Conservation (phyloP, 2,113 vertebrate genomes). For the Callorhinus ursinus region DNA sequence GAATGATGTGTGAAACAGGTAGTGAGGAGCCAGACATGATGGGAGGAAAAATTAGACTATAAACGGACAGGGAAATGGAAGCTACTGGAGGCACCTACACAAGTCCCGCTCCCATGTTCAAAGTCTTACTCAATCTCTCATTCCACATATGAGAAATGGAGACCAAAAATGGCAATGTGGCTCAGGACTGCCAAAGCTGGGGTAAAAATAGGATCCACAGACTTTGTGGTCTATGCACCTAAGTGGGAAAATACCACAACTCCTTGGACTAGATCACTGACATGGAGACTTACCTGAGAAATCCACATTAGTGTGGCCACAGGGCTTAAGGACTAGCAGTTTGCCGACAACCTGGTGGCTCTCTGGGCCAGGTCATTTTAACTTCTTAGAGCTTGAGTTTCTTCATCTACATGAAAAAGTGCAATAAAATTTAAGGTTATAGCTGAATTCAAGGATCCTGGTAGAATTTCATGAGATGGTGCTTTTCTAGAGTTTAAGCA, state of each 20-base stretch:
- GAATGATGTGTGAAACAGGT: background rate
- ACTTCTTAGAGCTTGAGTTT: background rate
- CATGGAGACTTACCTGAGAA: background rate
- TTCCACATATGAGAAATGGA: background rate
- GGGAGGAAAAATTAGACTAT: background rate
- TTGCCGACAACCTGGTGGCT: background rate
- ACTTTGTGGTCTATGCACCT: background rate
- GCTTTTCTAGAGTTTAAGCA: background rate
- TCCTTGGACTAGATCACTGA: background rate
- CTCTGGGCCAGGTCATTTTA: background rate
- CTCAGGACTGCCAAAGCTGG: background rate
- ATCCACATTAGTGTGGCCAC: background rate
- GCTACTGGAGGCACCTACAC: fast-evolving
- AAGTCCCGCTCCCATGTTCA: background rate
- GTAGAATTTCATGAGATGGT: slow-evolving; percentile 48
- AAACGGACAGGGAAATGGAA: background rate
- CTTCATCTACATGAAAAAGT: background rate
- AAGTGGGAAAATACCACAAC: background rate
- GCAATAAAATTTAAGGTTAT: background rate
- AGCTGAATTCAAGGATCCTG: background rate
- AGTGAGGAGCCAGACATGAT: background rate
- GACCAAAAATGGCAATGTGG: background rate
- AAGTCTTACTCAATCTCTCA: background rate
- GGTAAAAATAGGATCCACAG: background rate
- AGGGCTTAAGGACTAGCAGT: background rate